Conservation (phyloP, 1,140 invertebrate genomes). For the Trichonephila clavipes region DNA sequence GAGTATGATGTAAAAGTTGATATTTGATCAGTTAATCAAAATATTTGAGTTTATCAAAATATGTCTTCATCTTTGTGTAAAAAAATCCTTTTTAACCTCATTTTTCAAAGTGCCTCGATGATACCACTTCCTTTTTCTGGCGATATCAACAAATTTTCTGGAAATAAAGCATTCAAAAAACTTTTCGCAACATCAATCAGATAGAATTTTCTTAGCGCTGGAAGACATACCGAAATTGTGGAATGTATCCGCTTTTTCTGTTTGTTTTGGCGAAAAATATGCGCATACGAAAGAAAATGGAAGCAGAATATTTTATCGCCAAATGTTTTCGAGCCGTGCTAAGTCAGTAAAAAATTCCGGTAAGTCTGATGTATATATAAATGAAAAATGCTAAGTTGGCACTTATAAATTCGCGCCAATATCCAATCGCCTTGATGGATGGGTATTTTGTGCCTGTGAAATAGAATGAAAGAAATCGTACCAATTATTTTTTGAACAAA, state of each 20-base stretch:
- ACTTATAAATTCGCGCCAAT: background rate
- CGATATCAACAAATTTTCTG: conserved; percentile 9
- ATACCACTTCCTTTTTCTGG: background rate
- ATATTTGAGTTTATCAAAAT: background rate
- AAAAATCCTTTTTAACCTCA: background rate
- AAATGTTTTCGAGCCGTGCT: background rate
- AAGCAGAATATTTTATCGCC: conserved; percentile 19
- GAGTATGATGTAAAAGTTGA: too few relatives aligned
- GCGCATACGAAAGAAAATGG: conserved; percentile 23
- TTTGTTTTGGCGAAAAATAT: conserved; percentile 25
- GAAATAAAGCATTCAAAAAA: background rate
- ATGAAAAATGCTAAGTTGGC: conserved; percentile 30
- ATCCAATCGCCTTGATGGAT: background rate
- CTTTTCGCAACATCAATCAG: conserved; percentile 18
- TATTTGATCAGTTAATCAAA: background rate
- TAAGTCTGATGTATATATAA: conserved; percentile 10
- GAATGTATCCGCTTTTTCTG: background rate
- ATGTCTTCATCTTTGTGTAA: background rate
- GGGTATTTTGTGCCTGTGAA: background rate
- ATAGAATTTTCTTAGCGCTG: background rate
- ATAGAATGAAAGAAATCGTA: background rate
- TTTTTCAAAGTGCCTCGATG: background rate
- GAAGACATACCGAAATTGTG: background rate
- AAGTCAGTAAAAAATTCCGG: background rate
- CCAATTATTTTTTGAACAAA: background rate